Conservation (phyloP, 53 echinoderm and acorn worm genomes). For the Echinarachnius parma region DNA sequence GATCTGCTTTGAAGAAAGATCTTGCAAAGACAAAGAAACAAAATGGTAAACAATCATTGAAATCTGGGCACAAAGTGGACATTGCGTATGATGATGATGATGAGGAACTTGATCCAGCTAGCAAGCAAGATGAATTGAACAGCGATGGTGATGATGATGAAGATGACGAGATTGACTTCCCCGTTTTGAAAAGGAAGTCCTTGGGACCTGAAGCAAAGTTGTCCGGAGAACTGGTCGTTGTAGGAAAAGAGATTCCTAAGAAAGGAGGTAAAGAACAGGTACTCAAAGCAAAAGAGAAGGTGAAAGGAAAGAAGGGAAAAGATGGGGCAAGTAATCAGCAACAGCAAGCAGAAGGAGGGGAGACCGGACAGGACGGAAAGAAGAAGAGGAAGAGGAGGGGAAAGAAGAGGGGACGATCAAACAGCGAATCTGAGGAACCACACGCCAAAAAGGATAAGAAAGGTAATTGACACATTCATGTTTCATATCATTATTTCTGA, state of each 20-base stretch:
- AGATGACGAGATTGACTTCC: conserved; percentile 40
- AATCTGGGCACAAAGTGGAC: too few relatives aligned
- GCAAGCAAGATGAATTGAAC: background rate
- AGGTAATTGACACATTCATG: too few relatives aligned
- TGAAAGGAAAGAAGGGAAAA: background rate
- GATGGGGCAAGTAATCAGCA: background rate
- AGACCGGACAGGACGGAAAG: conserved; percentile 2
- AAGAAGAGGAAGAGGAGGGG: conserved; percentile 25
- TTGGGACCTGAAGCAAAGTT: background rate
- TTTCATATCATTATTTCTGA: too few relatives aligned
- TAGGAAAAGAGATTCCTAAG: background rate
- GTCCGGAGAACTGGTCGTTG: background rate
- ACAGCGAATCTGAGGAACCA: conserved; percentile 23
- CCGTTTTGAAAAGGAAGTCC: conserved; percentile 22
- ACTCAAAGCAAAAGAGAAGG: background rate
- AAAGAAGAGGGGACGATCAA: conserved; percentile 23
- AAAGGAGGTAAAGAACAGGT: conserved; percentile 4
- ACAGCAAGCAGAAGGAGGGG: background rate
- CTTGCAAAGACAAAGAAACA: too few relatives aligned
- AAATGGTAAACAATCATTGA: too few relatives aligned
- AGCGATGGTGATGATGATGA: conserved; percentile 8
- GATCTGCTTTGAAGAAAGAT: too few relatives aligned
- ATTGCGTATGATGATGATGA: too few relatives aligned
- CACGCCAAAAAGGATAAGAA: conserved; percentile 26
- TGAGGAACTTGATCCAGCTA: background rate